Evolutionary conservation across 2,888 invertebrate genomes (phyloP).

Genomic region (Agonopterix arenella): DNA sequence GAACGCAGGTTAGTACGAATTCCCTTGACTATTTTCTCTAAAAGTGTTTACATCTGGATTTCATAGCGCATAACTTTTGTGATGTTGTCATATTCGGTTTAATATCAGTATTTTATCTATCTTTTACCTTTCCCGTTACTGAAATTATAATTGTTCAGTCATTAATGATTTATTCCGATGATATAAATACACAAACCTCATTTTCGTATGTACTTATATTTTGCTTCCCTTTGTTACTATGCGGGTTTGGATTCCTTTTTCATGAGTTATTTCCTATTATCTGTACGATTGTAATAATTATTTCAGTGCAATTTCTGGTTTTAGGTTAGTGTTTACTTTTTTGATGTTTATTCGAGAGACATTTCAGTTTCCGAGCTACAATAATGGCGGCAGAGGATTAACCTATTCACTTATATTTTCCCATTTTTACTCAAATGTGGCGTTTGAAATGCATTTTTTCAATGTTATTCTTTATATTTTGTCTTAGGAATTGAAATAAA

Average conservation of each 20-base stretch:
- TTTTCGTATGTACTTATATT: slow-evolving; percentile 60
- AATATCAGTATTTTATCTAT: slow-evolving; percentile 39
- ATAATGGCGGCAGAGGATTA: slow-evolving; percentile 76
- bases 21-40: slow-evolving; percentile 51
- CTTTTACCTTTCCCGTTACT: slow-evolving; percentile 14
- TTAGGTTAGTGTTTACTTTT: slow-evolving; percentile 70
- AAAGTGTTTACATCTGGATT: slow-evolving; percentile 88
- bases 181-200: slow-evolving; percentile 62
- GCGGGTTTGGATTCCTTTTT: slow-evolving; percentile 28
- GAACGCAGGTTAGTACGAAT: slow-evolving; percentile 55
- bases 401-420: slow-evolving; percentile 63
- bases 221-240: slow-evolving; percentile 61
- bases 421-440: slow-evolving; percentile 31
- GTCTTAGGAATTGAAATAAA: slow-evolving; percentile 47
- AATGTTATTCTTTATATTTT: slow-evolving; percentile 51
- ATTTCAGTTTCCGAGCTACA: slow-evolving; percentile 71
- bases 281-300: slow-evolving; percentile 16
- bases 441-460: slow-evolving; percentile 33
- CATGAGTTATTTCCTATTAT: slow-evolving; percentile 16
- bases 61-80: slow-evolving; percentile 75
- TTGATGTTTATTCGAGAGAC: slow-evolving; percentile 69
- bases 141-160: slow-evolving; percentile 25
- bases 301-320: slow-evolving; percentile 24
- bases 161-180: slow-evolving; percentile 27
- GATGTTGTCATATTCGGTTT: slow-evolving; percentile 70